phyloP scores from a whole-genome alignment of 2,797 vertebrate genomes.

The Halcyon leucocephala region DNA sequence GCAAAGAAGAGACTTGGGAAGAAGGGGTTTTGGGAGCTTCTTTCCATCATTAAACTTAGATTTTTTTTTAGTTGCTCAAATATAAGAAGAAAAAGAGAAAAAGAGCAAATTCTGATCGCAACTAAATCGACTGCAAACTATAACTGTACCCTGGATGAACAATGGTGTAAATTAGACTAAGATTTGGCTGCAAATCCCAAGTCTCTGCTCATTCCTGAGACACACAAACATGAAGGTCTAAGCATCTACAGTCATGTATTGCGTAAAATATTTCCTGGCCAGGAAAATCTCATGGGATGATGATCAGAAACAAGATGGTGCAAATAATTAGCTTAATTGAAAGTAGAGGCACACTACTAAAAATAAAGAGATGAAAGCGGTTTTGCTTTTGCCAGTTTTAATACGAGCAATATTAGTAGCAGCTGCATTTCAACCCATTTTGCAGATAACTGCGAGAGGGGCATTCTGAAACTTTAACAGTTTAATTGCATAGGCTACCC shows the following conservation, averaged over 20 bases:
- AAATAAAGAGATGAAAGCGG: constrained; percentile 39
- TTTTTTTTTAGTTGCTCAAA: too few relatives aligned
- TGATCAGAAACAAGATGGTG: constrained; percentile 19
- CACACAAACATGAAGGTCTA: not conserved
- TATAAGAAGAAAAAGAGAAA: not conserved
- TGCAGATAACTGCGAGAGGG: constrained; percentile 26
- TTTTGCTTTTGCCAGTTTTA: constrained; percentile 26
- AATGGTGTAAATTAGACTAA: not conserved
- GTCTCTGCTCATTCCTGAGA: not conserved
- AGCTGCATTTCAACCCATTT: constrained; percentile 14
- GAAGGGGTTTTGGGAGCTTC: not conserved
- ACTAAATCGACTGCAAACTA: not conserved
- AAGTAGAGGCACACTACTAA: constrained; percentile 1
- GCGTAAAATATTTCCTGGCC: constrained; percentile 43
- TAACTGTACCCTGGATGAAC: not conserved
- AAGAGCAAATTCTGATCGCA: not conserved
- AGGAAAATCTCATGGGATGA: constrained; percentile 34
- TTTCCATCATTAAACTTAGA: not conserved
- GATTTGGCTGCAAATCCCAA: not conserved
- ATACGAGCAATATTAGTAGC: constrained; percentile 9
- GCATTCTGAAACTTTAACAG: constrained; percentile 46
- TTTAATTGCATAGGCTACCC: constrained; percentile 67
- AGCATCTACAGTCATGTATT: not conserved
- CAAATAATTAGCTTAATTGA: constrained; percentile 61
- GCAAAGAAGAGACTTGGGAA: not conserved